Evolutionary conservation across 1,140 invertebrate species (phyloP).

Genomic region (Armadillidium nasatum): DNA sequence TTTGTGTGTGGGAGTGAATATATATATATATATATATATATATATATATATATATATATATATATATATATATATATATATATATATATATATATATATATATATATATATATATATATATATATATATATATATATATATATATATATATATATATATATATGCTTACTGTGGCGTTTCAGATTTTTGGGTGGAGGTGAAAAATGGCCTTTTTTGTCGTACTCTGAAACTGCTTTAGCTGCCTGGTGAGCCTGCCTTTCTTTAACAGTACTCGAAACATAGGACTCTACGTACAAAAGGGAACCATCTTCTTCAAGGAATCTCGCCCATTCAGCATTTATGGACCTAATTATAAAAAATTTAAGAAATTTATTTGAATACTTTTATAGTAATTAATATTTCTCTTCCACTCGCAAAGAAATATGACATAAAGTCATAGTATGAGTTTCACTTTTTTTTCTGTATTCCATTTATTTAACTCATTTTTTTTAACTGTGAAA

Average conservation of each 20-base stretch:
- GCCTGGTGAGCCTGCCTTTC: constrained; percentile 39
- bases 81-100: too few species aligned
- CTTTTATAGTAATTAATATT: too few species aligned
- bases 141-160: neutral
- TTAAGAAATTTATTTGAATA: neutral
- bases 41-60: too few species aligned
- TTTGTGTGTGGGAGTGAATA: too few species aligned
- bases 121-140: neutral
- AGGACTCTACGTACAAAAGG: constrained; percentile 41
- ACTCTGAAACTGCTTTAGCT: constrained; percentile 26
- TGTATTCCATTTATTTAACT: too few species aligned
- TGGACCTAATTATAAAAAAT: constrained; percentile 26
- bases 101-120: too few species aligned
- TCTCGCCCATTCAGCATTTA: constrained; percentile 42
- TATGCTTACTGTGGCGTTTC: constrained; percentile 34
- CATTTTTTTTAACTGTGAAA: too few species aligned
- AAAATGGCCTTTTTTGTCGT: constrained; percentile 31
- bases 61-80: too few species aligned
- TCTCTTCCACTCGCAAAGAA: too few species aligned
- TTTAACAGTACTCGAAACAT: constrained; percentile 41
- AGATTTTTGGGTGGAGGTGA: constrained; percentile 31
- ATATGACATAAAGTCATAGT: too few species aligned
- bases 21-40: too few species aligned
- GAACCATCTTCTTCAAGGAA: constrained; percentile 39
- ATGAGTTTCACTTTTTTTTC: too few species aligned